A percentile compares a stretch with the other conserved stretches of the same genome.
Evolutionary conservation across 2,888 invertebrate species (phyloP).

Genomic region (Tenthredo livida): DNA sequence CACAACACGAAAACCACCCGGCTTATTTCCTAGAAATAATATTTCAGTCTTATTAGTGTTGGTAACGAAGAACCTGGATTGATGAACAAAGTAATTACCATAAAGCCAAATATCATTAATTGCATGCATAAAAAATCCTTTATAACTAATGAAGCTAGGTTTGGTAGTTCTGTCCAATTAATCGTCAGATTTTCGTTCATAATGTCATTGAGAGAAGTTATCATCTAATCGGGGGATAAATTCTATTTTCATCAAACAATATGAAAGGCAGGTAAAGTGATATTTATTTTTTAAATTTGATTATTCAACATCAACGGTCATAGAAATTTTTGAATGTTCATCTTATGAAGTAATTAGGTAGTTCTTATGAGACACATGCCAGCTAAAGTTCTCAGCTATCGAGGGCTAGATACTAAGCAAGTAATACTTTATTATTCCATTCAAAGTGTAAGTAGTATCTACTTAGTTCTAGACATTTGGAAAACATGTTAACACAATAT

Average conservation of each 20-base stretch:
- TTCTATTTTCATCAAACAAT: not conserved
- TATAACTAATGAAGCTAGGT: not conserved
- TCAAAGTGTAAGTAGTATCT: slow-evolving; percentile 11
- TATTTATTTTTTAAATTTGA: not conserved
- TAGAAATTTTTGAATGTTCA: not conserved
- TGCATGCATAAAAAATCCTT: slow-evolving; percentile 7
- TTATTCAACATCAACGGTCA: not conserved
- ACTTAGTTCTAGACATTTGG: not conserved
- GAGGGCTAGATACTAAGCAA: not conserved
- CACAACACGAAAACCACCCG: slow-evolving; percentile 54
- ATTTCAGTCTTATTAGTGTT: slow-evolving; percentile 14
- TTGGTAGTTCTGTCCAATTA: not conserved
- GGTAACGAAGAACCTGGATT: not conserved
- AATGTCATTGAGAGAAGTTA: not conserved
- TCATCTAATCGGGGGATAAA: not conserved
- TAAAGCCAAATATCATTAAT: slow-evolving; percentile 22
- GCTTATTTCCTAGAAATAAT: slow-evolving; percentile 45
- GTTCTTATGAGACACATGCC: slow-evolving; percentile 16
- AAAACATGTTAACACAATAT: slow-evolving; percentile 6
- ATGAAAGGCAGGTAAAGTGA: not conserved
- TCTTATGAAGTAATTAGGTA: slow-evolving; percentile 11
- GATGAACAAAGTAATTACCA: not conserved
- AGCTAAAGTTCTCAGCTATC: not conserved
- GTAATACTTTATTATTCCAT: slow-evolving; percentile 4
- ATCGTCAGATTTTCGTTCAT: not conserved